phyloP scores from a whole-genome alignment of 2,888 invertebrate genomes.

The Apeira syringaria region DNA sequence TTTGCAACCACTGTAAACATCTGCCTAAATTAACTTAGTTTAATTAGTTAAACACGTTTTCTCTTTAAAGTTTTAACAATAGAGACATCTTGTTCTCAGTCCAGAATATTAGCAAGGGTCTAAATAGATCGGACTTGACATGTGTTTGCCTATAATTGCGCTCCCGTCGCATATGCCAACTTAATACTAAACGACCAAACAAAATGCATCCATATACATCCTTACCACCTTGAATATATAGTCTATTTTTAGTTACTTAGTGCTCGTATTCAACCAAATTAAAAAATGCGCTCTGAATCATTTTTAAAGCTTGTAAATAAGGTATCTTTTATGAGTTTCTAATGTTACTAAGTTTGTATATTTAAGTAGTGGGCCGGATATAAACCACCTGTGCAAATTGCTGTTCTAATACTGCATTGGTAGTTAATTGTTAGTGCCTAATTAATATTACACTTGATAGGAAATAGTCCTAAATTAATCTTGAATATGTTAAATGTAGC shows the following conservation, averaged over 20 bases:
- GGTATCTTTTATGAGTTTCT: background rate
- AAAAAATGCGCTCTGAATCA: no score
- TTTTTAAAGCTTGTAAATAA: no score
- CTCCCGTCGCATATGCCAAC: slow-evolving; percentile 18
- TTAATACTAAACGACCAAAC: background rate
- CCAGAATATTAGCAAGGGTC: background rate
- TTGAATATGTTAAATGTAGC: no score
- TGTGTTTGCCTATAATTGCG: slow-evolving; percentile 14
- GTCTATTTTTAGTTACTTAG: background rate
- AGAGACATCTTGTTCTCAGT: background rate
- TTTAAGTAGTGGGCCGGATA: slow-evolving; percentile 9
- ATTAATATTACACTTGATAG: background rate
- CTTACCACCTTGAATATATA: background rate
- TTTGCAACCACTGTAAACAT: no score
- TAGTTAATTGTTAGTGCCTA: slow-evolving; percentile 17
- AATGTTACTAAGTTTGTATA: background rate
- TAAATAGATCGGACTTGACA: slow-evolving; percentile 26
- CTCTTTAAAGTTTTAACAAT: background rate
- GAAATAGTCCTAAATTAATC: no score
- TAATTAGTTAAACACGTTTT: no score
- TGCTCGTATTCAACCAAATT: no score
- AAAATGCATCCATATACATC: background rate
- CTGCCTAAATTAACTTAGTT: no score
- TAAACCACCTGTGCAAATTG: slow-evolving; percentile 34
- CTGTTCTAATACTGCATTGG: slow-evolving; percentile 26